These are phyloP conservation scores for Philantomba maxwellii DNA, from an alignment of 2,113 vertebrate species.

Conservation along the genomic window DNA sequence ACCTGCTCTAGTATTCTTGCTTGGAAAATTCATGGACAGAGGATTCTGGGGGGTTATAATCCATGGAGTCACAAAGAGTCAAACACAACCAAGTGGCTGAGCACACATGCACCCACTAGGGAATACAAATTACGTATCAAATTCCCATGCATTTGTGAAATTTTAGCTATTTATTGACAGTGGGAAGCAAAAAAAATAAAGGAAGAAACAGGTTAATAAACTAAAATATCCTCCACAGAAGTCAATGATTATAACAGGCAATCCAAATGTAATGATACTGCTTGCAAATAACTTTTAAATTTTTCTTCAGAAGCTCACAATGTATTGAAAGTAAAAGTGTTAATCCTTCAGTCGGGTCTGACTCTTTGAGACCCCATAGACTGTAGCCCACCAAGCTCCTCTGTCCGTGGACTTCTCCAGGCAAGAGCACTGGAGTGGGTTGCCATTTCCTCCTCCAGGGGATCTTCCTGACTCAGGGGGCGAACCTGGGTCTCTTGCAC, in stretches of 20 bases:
- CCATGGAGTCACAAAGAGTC: background rate
- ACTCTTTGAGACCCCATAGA: background rate
- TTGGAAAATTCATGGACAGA: background rate
- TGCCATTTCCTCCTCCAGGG: background rate
- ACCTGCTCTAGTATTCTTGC: background rate
- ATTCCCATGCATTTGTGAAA: background rate
- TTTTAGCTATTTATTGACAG: background rate
- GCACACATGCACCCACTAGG: background rate
- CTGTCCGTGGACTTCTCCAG: background rate
- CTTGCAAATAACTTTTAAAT: background rate
- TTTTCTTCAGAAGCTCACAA: background rate
- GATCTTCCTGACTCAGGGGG: background rate
- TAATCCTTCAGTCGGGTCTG: background rate
- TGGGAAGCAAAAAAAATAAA: background rate
- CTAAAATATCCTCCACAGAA: background rate
- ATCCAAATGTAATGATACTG: background rate
- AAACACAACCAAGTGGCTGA: background rate
- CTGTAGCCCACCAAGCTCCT: background rate
- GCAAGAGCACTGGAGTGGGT: background rate
- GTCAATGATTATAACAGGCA: background rate
- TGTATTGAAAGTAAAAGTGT: background rate
- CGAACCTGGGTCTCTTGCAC: background rate
- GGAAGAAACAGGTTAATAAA: background rate
- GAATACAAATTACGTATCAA: background rate
- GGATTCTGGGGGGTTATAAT: background rate